Evolutionary conservation across 2,113 vertebrate genomes (phyloP).

Genomic region (Embiotoca jacksoni): DNA sequence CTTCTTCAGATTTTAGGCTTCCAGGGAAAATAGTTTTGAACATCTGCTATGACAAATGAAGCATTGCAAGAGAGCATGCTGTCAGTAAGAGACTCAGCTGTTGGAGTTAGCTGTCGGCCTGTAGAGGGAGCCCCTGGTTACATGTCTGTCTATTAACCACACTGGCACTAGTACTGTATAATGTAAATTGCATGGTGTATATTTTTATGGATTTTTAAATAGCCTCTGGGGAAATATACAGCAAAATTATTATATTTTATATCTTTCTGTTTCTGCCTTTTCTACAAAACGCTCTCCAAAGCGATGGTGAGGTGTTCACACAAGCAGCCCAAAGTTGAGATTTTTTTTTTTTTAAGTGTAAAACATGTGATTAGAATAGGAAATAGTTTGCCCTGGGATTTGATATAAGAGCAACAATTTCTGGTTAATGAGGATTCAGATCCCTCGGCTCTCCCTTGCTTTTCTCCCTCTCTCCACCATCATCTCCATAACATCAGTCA

Average conservation of each 20-base stretch:
- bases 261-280: background rate
- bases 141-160: conserved; percentile 30
- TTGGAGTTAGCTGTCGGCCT: conserved; percentile 58
- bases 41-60: conserved; percentile 84
- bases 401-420: conserved; percentile 70
- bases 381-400: conserved; percentile 51
- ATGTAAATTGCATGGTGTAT: conserved; percentile 14
- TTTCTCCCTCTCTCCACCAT: conserved; percentile 58
- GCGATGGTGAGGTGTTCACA: background rate
- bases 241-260: conserved; percentile 7
- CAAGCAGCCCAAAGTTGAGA: conserved; percentile 40
- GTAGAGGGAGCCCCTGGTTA: conserved; percentile 80
- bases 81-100: conserved; percentile 70
- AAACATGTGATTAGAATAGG: conserved; percentile 48
- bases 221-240: conserved; percentile 21
- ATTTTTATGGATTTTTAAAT: conserved; percentile 35
- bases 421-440: conserved; percentile 81
- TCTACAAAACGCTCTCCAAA: conserved; percentile 7
- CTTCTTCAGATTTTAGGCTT: conserved; percentile 84
- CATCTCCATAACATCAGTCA: conserved; percentile 81
- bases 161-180: conserved; percentile 4
- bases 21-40: conserved; percentile 82
- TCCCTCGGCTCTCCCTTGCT: conserved; percentile 68
- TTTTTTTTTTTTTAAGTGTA: conserved; percentile 15
- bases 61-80: conserved; percentile 73